Base-by-base conservation (phyloP, 2,888 invertebrate genomes). In the Limnephilus marmoratus region DNA sequence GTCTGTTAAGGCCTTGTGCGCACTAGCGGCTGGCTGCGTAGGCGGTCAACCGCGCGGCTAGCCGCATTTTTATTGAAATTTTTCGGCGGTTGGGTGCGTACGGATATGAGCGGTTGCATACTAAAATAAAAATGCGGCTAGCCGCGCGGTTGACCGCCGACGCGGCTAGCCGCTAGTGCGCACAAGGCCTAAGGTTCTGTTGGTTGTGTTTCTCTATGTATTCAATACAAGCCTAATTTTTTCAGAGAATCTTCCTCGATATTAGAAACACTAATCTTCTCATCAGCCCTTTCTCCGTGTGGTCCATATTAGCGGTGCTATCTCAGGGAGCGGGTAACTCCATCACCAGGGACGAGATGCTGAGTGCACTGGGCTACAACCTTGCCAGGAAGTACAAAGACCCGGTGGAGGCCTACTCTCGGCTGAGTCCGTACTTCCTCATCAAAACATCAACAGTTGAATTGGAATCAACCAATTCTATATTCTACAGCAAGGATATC, bases 381-480 rank as follows among this genome's bases (percentile, higher is more conserved):
- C 92, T 92, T 0, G 7, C 18, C 15, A 45, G 18, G 83, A 81
- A 88, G n/a, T 45, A 31, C 31, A 11, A 24, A 24, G 34, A 80
- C 12, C 49, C 29, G n/a, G 49, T 31, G 34, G n/a, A 45, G n/a
- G 81, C 18, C 13, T 93, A 91, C 90, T 81, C 45, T 11, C 41
- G 34, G 24, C 91, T 93, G 24, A 91, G 83, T 13, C 86, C 34
- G 29, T 81, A 82, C 92, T 93, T 45, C 81, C 95, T 95, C 49
- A 94, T 94, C 0, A 95, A 95, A 24, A 95, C 95, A 3, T 92
- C 94, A 24, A 95, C 95, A 0, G 94, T 96, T 85, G 95, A 95
- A 87, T 94, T 97, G 49, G 96, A 96, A 82, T 94, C 95, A 0
- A 94, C 95, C 53, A 96, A 96, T 94, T 95, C 96, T 0, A 94